Conservation (phyloP, 2,113 vertebrate species). For the Capra hircus region DNA sequence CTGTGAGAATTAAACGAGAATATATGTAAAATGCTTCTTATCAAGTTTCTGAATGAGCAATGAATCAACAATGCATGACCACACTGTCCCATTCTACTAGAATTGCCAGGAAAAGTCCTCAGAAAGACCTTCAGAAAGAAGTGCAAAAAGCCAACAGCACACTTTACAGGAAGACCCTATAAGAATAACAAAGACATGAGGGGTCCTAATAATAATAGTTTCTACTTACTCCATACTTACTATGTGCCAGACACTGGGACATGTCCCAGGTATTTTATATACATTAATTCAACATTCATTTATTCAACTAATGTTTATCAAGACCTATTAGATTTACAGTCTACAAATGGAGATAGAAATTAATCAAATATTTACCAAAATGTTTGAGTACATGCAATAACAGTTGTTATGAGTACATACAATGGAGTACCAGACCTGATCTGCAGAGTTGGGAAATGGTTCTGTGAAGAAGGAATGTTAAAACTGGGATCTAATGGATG, state of each 20-base stretch:
- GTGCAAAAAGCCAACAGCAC: neutral
- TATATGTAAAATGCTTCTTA: neutral
- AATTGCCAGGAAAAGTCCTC: conserved; percentile 5
- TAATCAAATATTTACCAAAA: conserved; percentile 24
- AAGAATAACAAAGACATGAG: neutral
- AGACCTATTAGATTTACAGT: neutral
- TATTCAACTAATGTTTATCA: neutral
- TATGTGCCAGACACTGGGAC: neutral
- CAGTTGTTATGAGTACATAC: neutral
- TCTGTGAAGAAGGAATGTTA: neutral
- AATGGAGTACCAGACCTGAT: neutral
- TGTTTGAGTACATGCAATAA: neutral
- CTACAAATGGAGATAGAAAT: neutral
- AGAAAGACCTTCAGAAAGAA: conserved; percentile 32
- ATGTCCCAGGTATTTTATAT: neutral
- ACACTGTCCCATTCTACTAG: neutral
- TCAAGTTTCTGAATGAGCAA: neutral
- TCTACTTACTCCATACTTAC: neutral
- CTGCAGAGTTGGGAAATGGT: neutral
- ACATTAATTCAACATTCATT: neutral
- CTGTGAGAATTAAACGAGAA: conserved; percentile 25
- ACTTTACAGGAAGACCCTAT: neutral
- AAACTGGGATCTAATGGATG: neutral
- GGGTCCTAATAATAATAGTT: neutral
- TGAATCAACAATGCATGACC: neutral